phyloP scores from a whole-genome alignment of 2,888 invertebrate species.

The Ormyrus pomaceus region DNA sequence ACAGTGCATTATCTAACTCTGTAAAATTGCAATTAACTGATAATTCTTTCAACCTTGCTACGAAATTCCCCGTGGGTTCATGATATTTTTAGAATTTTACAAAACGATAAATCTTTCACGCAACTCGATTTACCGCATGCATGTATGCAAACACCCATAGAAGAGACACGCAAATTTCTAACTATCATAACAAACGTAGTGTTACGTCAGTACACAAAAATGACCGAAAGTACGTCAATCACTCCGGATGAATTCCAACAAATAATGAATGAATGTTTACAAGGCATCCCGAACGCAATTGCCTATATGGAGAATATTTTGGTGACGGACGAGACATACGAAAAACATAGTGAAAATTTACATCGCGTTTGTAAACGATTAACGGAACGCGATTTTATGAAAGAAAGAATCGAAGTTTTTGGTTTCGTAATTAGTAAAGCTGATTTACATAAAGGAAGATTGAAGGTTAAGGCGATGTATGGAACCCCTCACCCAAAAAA shows the following conservation, averaged over 20 bases:
- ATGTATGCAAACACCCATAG: constrained; percentile 55
- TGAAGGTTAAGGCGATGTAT: constrained; percentile 34
- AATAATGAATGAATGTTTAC: constrained; percentile 37
- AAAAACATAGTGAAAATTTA: constrained; percentile 41
- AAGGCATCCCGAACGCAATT: constrained; percentile 31
- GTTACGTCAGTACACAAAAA: constrained; percentile 1
- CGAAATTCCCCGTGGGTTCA: no score
- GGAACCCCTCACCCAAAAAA: constrained; percentile 26
- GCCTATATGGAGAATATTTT: constrained; percentile 47
- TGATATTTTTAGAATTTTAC: constrained; percentile 6
- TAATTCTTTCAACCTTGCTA: no score
- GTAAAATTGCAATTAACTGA: no score
- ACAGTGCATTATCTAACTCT: neutral
- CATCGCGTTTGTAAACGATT: constrained; percentile 24
- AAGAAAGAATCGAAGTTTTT: constrained; percentile 59
- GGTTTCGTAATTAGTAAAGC: constrained; percentile 60
- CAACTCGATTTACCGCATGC: constrained; percentile 39
- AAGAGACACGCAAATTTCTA: constrained; percentile 31
- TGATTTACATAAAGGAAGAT: constrained; percentile 58
- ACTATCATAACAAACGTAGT: constrained; percentile 19
- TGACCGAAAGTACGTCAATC: neutral
- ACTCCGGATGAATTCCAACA: constrained; percentile 34
- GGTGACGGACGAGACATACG: constrained; percentile 35
- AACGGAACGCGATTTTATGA: constrained; percentile 61
- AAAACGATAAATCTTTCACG: constrained; percentile 38